Conservation (phyloP, 2,113 vertebrate genomes). For the Microtus richardsoni region DNA sequence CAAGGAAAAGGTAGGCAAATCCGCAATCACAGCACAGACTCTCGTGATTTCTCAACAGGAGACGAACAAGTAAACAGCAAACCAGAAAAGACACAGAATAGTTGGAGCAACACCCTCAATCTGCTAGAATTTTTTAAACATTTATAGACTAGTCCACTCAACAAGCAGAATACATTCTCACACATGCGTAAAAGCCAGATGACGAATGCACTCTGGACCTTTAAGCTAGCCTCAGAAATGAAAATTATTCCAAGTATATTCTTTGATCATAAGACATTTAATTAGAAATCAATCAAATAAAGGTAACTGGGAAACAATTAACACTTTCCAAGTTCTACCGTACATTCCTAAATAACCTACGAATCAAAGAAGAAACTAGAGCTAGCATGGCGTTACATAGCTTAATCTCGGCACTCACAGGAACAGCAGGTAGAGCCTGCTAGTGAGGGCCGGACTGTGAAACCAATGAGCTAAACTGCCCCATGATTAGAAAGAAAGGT, state of each 20-base stretch:
- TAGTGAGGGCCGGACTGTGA: neutral
- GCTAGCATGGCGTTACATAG: neutral
- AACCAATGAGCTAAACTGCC: neutral
- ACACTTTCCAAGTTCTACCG: slow-evolving; percentile 25
- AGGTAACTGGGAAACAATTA: neutral
- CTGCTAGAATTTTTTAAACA: neutral
- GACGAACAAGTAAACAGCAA: neutral
- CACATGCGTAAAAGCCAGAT: neutral
- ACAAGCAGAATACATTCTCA: neutral
- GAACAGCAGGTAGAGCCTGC: neutral
- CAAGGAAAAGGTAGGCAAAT: neutral
- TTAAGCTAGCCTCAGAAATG: slow-evolving; percentile 15
- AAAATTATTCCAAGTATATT: slow-evolving; percentile 7
- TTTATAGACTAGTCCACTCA: neutral
- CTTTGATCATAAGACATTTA: slow-evolving; percentile 41
- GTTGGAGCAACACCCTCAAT: neutral
- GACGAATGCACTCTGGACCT: neutral
- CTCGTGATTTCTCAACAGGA: neutral
- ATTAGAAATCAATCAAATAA: slow-evolving; percentile 27
- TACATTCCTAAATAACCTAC: slow-evolving; percentile 1
- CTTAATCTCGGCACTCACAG: neutral
- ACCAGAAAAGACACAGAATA: neutral
- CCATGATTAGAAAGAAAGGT: neutral
- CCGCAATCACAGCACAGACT: neutral
- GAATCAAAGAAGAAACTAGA: slow-evolving; percentile 14